Evolutionary conservation across 64 coral and sea anemone genomes (phyloP).

Genomic region (Platygyra sinensis): DNA sequence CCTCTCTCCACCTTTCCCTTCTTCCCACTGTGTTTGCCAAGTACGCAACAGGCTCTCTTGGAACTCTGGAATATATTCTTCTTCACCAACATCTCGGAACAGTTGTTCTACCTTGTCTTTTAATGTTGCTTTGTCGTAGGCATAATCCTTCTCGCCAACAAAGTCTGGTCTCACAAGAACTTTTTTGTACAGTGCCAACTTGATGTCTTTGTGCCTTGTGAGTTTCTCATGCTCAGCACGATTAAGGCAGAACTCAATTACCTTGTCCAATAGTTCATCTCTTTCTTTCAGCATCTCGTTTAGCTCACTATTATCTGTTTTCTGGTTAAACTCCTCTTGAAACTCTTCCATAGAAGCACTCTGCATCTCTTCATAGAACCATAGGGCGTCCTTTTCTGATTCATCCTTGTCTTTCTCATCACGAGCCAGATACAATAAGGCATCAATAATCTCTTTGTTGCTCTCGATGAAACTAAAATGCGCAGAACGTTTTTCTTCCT

Average conservation of each 20-base stretch:
- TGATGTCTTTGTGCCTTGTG: background rate
- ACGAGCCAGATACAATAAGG: background rate
- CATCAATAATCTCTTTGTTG: constrained; percentile 9
- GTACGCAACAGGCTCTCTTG: background rate
- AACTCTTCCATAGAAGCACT: background rate
- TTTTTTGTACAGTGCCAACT: background rate
- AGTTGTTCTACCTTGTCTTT: background rate
- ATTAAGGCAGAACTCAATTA: background rate
- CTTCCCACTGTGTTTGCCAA: background rate
- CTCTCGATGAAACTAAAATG: background rate
- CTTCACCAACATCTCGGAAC: background rate
- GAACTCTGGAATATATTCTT: background rate
- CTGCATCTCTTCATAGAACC: background rate
- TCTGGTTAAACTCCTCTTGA: background rate
- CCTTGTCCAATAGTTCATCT: background rate
- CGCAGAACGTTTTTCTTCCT: background rate
- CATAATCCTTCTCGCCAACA: background rate
- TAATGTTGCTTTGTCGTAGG: background rate
- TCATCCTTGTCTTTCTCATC: background rate
- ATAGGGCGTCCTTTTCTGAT: background rate
- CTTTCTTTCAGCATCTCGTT: background rate
- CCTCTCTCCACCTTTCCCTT: background rate
- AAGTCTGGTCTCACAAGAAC: background rate
- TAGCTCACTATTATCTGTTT: background rate
- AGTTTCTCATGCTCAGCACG: background rate